These are phyloP conservation scores for Cremastinae sp. DNA, from an alignment of 2,888 invertebrate species.

Conservation along the genomic window DNA sequence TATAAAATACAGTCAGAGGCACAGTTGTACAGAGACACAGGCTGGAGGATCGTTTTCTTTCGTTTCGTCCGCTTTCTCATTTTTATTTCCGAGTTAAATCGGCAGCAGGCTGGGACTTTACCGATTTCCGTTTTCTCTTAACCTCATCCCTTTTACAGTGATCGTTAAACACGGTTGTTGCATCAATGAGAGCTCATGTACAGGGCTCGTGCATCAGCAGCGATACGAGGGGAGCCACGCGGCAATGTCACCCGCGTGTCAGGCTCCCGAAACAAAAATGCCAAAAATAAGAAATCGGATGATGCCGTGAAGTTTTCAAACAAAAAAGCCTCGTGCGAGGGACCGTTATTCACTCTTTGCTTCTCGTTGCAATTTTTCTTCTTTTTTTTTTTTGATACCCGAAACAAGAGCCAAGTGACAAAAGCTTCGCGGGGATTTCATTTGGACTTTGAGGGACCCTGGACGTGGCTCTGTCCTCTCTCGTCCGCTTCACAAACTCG, in stretches of 20 bases:
- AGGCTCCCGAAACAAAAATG: slow-evolving; percentile 24
- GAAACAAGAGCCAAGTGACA: neutral
- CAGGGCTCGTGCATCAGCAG: slow-evolving; percentile 15
- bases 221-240: slow-evolving; percentile 29
- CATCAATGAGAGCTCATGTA: slow-evolving; percentile 18
- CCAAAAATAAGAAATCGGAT: slow-evolving; percentile 24
- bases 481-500: no score
- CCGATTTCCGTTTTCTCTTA: neutral
- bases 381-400: slow-evolving; percentile 17
- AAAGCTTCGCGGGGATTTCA: neutral
- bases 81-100: slow-evolving; percentile 4
- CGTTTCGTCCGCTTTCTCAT: slow-evolving; percentile 1
- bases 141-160: slow-evolving; percentile 33
- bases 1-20: slow-evolving; percentile 24
- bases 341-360: slow-evolving; percentile 21
- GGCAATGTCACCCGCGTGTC: slow-evolving; percentile 60
- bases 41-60: slow-evolving; percentile 27
- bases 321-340: slow-evolving; percentile 55
- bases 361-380: slow-evolving; percentile 30
- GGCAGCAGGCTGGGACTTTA: slow-evolving; percentile 10
- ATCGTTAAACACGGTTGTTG: slow-evolving; percentile 35
- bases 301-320: slow-evolving; percentile 19
- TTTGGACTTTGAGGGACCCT: no score
- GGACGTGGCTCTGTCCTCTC: no score
- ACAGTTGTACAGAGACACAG: slow-evolving; percentile 50